Percentiles rank a stretch among this genome's conserved stretches.
Conservation (phyloP, 2,797 vertebrate genomes). For the Anolis apletophallus region DNA sequence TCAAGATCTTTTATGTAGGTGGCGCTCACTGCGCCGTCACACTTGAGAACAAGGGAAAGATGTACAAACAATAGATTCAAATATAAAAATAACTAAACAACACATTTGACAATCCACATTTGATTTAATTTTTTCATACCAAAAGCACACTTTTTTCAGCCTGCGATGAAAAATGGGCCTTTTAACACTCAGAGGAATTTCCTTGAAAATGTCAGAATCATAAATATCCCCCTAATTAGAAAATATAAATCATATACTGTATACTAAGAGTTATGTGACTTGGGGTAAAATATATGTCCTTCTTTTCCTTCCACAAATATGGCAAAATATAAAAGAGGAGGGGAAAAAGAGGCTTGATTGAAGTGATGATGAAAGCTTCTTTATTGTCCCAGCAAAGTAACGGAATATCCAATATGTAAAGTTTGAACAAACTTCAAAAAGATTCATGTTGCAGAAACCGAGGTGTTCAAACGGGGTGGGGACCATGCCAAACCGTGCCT, state of each 20-base stretch:
- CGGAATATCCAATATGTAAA: slow-evolving; percentile 27
- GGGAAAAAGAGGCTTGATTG: background rate
- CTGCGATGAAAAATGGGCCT: background rate
- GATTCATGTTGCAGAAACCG: slow-evolving; percentile 1
- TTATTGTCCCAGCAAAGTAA: slow-evolving; percentile 10
- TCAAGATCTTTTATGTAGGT: no score
- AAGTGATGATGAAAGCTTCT: slow-evolving; percentile 22
- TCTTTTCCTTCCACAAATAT: background rate
- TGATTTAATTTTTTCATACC: slow-evolving; percentile 3
- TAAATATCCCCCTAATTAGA: background rate
- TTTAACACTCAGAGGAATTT: background rate
- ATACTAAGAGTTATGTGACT: background rate
- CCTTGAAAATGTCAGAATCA: background rate
- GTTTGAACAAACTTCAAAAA: slow-evolving; percentile 36
- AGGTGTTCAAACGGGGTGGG: background rate
- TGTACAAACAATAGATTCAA: background rate
- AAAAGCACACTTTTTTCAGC: background rate
- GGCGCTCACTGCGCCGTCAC: no score
- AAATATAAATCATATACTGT: background rate
- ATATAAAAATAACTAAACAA: background rate
- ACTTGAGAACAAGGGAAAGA: background rate
- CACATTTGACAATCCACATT: background rate
- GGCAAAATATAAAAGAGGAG: slow-evolving; percentile 13
- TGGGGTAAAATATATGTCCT: background rate
- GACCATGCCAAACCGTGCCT: slow-evolving; percentile 10